Conservation (phyloP, 2,888 invertebrate genomes). For the Zaprionus obscuricornis region DNA sequence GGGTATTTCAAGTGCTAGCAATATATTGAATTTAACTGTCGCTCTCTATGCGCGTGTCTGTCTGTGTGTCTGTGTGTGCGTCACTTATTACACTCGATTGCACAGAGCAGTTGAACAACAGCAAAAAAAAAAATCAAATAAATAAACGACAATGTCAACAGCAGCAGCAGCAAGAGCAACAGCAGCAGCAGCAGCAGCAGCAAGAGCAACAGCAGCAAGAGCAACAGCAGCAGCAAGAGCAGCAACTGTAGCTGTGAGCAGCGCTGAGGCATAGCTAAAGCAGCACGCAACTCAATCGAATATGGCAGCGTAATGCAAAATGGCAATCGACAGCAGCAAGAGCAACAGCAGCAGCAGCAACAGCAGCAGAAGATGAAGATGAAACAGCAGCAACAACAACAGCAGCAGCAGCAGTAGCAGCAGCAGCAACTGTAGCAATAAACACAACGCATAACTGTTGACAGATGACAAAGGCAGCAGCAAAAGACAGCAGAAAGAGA, state of each 20-base stretch:
- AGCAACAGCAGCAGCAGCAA: slow-evolving; percentile 22
- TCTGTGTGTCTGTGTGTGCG: slow-evolving; percentile 11
- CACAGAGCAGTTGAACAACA: slow-evolving; percentile 26
- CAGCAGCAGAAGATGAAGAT: neutral
- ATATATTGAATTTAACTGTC: neutral
- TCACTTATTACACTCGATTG: slow-evolving; percentile 42
- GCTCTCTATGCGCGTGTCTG: neutral
- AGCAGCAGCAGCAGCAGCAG: too few relatives aligned
- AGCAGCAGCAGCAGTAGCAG: neutral
- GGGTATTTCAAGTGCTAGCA: too few relatives aligned
- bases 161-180: slow-evolving; percentile 17
- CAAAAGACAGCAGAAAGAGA: too few relatives aligned
- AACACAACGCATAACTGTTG: slow-evolving; percentile 35
- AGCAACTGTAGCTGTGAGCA: slow-evolving; percentile 2
- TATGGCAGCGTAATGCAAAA: slow-evolving; percentile 3
- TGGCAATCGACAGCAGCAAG: slow-evolving; percentile 17
- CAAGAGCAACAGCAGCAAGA: slow-evolving; percentile 25
- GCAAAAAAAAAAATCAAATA: slow-evolving; percentile 7
- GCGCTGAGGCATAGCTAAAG: slow-evolving; percentile 9
- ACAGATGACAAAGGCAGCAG: slow-evolving; percentile 17
- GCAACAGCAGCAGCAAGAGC: too few relatives aligned
- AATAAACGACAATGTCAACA: slow-evolving; percentile 42
- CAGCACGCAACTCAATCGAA: slow-evolving; percentile 28
- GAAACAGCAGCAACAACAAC: neutral
- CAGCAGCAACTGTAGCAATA: slow-evolving; percentile 25